A percentile compares a stretch with the other conserved stretches of the same genome.
Conservation (phyloP, 1,140 invertebrate species). For the Mizuhopecten yessoensis region DNA sequence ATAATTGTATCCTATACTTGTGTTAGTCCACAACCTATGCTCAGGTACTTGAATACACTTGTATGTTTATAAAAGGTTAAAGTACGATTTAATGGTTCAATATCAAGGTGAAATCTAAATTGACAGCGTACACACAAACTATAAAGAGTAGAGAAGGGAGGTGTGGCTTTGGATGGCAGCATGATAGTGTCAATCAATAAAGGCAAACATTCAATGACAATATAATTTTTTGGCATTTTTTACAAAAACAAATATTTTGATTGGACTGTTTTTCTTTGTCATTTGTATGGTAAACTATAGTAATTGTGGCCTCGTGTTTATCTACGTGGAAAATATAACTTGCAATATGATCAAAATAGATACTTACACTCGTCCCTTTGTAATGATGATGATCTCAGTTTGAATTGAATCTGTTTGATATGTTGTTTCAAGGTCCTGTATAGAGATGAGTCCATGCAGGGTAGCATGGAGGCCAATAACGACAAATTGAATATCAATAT, state of each 20-base stretch:
- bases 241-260: background rate
- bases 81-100: background rate
- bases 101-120: background rate
- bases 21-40: background rate
- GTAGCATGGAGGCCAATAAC: background rate
- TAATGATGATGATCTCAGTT: background rate
- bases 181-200: constrained; percentile 15
- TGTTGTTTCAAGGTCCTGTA: background rate
- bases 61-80: background rate
- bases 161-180: background rate
- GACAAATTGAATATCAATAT: constrained; percentile 4
- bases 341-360: background rate
- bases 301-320: too few species aligned
- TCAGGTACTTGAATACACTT: background rate
- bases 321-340: too few species aligned
- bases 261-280: background rate
- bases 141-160: background rate
- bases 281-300: background rate
- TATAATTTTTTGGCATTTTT: background rate
- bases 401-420: too few species aligned
- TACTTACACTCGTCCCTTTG: background rate
- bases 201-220: background rate
- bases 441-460: background rate
- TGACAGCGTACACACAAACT: background rate
- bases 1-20: background rate